Evolutionary conservation across 2,797 vertebrate genomes (phyloP).

Genomic region (Tolypeutes matacus): DNA sequence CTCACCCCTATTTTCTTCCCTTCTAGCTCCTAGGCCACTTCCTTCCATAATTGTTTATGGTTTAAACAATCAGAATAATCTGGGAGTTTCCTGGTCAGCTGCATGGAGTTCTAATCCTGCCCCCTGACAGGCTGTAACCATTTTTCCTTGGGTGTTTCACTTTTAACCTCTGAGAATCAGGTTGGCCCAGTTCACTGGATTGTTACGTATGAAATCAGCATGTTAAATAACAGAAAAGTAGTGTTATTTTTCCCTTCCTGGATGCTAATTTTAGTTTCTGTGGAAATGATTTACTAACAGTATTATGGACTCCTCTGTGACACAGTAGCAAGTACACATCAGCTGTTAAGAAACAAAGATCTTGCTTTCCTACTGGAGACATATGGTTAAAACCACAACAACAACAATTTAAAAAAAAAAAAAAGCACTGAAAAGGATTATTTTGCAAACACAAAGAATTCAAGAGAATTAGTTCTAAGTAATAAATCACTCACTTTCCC

Average conservation of each 20-base stretch:
- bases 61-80: neutral
- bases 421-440: slow-evolving; percentile 71
- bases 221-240: slow-evolving; percentile 55
- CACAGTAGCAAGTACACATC: slow-evolving; percentile 80
- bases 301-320: slow-evolving; percentile 57
- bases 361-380: slow-evolving; percentile 82
- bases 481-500: slow-evolving; percentile 73
- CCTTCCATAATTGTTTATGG: neutral
- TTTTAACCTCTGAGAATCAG: slow-evolving; percentile 43
- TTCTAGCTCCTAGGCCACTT: neutral
- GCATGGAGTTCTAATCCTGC: neutral
- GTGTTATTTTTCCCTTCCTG: slow-evolving; percentile 28
- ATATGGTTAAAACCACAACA: slow-evolving; percentile 82
- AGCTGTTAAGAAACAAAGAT: slow-evolving; percentile 86
- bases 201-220: neutral
- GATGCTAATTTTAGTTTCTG: slow-evolving; percentile 64
- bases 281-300: slow-evolving; percentile 72
- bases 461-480: slow-evolving; percentile 75
- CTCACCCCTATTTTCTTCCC: neutral
- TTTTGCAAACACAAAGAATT: slow-evolving; percentile 73
- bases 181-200: neutral
- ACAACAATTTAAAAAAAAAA: slow-evolving; percentile 53
- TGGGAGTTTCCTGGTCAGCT: neutral
- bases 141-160: neutral
- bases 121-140: neutral